phyloP scores from a whole-genome alignment of 2,888 invertebrate genomes.

The Drosophila mimetica region DNA sequence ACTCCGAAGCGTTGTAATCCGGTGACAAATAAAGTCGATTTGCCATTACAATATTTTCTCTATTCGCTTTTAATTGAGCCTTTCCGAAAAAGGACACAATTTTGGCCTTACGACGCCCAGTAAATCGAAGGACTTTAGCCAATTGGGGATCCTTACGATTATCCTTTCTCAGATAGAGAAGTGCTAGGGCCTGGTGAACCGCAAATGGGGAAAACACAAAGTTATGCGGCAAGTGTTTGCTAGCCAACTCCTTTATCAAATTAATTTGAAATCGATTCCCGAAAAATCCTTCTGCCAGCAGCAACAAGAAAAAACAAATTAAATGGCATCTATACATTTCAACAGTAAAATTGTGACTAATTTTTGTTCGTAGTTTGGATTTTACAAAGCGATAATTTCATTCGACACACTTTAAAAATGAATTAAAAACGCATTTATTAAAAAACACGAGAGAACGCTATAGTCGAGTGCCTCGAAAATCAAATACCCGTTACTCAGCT shows the following conservation, averaged over 20 bases:
- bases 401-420: background rate
- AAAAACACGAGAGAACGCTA: no score
- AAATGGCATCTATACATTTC: slow-evolving; percentile 2
- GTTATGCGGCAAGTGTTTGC: background rate
- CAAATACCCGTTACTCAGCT: no score
- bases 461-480: no score
- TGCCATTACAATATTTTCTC: background rate
- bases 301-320: background rate
- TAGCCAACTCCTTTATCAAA: slow-evolving; percentile 1
- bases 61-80: background rate
- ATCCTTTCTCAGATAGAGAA: slow-evolving; percentile 19
- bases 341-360: background rate
- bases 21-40: slow-evolving; percentile 8
- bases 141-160: slow-evolving; percentile 6
- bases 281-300: background rate
- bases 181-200: slow-evolving; percentile 4
- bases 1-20: background rate
- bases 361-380: no score
- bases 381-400: background rate
- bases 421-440: no score
- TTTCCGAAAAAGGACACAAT: background rate
- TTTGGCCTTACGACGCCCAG: background rate
- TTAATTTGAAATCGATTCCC: slow-evolving; percentile 6
- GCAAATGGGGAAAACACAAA: slow-evolving; percentile 14
- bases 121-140: slow-evolving; percentile 1